Evolutionary conservation across 1,140 invertebrate species (phyloP), one percentile per base, ranked within the genome.

Genomic region (Ceratitis capitata): DNA sequence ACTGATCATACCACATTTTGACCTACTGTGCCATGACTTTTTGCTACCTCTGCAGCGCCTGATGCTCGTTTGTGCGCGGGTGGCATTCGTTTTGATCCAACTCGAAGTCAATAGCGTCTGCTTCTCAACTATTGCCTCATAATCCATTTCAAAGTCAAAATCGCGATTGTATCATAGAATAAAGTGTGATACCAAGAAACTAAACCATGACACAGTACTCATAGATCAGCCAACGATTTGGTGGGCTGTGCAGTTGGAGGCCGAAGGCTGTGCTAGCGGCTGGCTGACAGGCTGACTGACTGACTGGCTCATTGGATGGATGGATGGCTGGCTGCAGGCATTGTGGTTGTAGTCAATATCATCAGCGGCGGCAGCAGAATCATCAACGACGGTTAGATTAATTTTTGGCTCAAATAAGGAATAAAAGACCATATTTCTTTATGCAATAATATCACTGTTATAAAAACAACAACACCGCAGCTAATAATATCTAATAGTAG

Each of bases 401-500:
- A 61, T 42, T 78, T 78, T 78, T 78, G 42, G 23, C 69, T 12
- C 39, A 47, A 78, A 78, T 78, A 23, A n/a, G n/a, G 39, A 47
- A n/a, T 10, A 78, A 19, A 78, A 26, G 39, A 39, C 69, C 9
- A 78, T 78, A 78, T 78, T 78, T 78, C 69, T 47, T 78, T 45
- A 12, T 45, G 69, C 39, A 78, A 78, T 26, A 45, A 78, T 78
- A 78, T 78, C 69, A 78, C 69, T 78, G n/a, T 2, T 32, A 45
- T n/a, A 47, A 64, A 26, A 64, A 64, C 29, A 64, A 78, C 39
- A 78, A 78, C 19, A n/a, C 16, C 39, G 16, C 42, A 78, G 23
- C 69, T 78, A 78, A 78, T 78, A 78, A 78, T 78, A 78, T 78
- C 39, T 78, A 78, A 78, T 74, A 74, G 35, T 61, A 61, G 56